Base-by-base conservation (phyloP, 2,797 vertebrate genomes). In the Hydrolagus colliei region DNA sequence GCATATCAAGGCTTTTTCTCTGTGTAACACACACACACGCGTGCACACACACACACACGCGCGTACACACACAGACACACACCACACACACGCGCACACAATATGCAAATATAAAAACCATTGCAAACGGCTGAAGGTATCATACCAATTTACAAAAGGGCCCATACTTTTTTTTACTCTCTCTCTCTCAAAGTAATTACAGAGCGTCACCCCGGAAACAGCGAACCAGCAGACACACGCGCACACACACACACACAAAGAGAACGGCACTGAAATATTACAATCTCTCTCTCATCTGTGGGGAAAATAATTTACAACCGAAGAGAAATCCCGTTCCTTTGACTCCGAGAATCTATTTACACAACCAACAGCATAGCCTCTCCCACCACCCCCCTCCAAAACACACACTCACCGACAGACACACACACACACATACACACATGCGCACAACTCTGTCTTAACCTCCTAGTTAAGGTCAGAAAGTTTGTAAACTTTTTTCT, bases 261-360 rank as follows among this genome's bases (percentile, higher is more conserved):
- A 71, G 65, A 71, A 41, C 67, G 63, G 67, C 79, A 84, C 65
- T 10, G 65, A 67, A 84, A 84, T 71, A 71, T 84, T 71, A 84
- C 79, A 84, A 84, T 84, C 67, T 41, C 35, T 84, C 63, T 84
- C 67, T 35, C 41, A 84, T 84, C 65, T 32, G 41, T 52, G 41
- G 67, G 79, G 79, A 67, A 71, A 84, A 84, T 84, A 84, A 84
- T 84, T 84, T 84, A 84, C 79, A 84, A 84, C 79, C 63, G n/a
- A 16, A 84, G 27, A 84, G 79, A 84, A 67, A 63, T 73, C 73
- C 41, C 35, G 13, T 75, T 82, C 22, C 67, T 67, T 82, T 82
- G 63, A 27, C 35, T 82, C 78, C 32, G 67, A 84, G 65, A 71
- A 84, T 63, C 8, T 71, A 68, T 84, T 84, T 68, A 84, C 79